Percentiles rank a stretch among this genome's conserved stretches.
These are phyloP conservation scores for Phyto melanocephala DNA, from an alignment of 2,888 invertebrate genomes.

Conservation along the genomic window DNA sequence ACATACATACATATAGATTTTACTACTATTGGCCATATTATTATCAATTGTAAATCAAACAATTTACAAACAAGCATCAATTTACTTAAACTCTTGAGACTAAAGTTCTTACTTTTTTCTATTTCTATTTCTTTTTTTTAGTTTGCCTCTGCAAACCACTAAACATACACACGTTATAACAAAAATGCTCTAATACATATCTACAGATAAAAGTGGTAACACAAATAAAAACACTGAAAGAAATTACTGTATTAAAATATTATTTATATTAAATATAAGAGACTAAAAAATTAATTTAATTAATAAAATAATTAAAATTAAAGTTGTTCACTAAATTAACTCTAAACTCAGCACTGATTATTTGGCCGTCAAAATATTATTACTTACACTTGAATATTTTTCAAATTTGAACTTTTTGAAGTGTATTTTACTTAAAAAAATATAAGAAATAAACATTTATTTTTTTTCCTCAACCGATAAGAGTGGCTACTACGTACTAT, in stretches of 20 bases:
- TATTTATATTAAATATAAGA: no score
- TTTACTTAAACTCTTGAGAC: slow-evolving; percentile 65
- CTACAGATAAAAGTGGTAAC: background rate
- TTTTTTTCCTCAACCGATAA: slow-evolving; percentile 34
- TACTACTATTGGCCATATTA: slow-evolving; percentile 59
- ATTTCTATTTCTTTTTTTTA: slow-evolving; percentile 4
- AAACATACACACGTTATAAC: slow-evolving; percentile 14
- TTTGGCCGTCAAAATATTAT: no score
- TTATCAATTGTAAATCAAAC: slow-evolving; percentile 64
- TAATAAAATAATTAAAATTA: no score
- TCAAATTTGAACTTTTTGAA: background rate
- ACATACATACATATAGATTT: background rate
- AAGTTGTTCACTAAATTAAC: no score
- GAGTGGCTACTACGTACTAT: slow-evolving; percentile 22
- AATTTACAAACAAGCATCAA: slow-evolving; percentile 63
- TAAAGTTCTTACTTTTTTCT: slow-evolving; percentile 42
- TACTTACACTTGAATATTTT: no score
- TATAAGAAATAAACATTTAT: slow-evolving; percentile 15
- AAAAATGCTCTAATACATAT: background rate
- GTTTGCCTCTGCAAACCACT: slow-evolving; percentile 43
- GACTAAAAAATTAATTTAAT: no score
- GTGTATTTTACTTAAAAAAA: background rate
- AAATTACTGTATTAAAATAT: no score
- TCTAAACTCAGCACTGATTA: no score
- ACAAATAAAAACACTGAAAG: slow-evolving; percentile 7